phyloP scores from a whole-genome alignment of 2,888 invertebrate genomes.

The Hypercompe scribonia region DNA sequence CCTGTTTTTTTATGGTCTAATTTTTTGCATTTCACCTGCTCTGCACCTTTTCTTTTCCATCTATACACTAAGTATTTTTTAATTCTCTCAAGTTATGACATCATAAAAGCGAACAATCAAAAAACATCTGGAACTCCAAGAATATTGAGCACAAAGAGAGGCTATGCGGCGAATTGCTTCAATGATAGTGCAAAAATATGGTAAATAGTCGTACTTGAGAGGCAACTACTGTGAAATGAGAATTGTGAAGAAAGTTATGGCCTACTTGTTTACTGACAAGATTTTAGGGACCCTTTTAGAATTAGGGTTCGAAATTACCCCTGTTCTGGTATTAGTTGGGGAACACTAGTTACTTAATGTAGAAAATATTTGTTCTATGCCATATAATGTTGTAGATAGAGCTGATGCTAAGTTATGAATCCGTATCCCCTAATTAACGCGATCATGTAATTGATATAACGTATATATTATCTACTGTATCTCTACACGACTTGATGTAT shows the following conservation, averaged over 20 bases:
- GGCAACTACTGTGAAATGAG: slow-evolving; percentile 30
- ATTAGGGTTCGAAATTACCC: not conserved
- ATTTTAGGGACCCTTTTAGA: slow-evolving; percentile 23
- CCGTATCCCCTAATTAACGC: too few relatives aligned
- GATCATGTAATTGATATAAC: too few relatives aligned
- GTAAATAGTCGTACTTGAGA: slow-evolving; percentile 44
- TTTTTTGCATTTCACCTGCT: too few relatives aligned
- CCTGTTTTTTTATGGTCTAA: too few relatives aligned
- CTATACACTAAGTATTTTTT: slow-evolving; percentile 1
- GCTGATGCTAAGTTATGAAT: too few relatives aligned
- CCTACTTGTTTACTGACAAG: slow-evolving; percentile 14
- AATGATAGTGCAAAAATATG: slow-evolving; percentile 45
- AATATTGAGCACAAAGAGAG: slow-evolving; percentile 38
- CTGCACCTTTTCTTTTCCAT: not conserved
- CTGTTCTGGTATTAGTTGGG: not conserved
- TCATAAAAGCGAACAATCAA: slow-evolving; percentile 18
- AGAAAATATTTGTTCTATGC: not conserved
- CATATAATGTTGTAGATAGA: not conserved
- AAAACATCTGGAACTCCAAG: slow-evolving; percentile 21
- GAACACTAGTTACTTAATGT: not conserved
- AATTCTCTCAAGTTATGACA: slow-evolving; percentile 16
- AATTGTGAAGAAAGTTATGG: slow-evolving; percentile 25
- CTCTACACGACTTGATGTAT: too few relatives aligned
- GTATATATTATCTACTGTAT: too few relatives aligned
- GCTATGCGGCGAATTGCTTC: slow-evolving; percentile 20